phyloP scores from a whole-genome alignment of 2,888 invertebrate genomes.

The Tachystola acroxantha region DNA sequence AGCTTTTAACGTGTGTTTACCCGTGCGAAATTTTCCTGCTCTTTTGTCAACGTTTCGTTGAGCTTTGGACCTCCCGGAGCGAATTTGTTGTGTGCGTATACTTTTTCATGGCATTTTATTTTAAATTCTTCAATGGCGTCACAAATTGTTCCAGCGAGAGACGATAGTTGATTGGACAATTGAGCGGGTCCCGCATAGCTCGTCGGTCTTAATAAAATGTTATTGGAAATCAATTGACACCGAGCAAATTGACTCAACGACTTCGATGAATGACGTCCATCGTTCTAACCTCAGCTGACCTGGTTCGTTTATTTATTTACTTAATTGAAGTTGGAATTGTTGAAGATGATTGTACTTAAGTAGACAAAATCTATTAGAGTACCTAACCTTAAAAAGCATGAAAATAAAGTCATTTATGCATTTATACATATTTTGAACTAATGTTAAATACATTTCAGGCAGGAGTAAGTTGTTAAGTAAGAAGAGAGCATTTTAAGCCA shows the following conservation, averaged over 20 bases:
- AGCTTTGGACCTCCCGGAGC: conserved; percentile 37
- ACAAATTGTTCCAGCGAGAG: conserved; percentile 42
- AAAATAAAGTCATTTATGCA: no score
- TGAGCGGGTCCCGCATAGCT: conserved; percentile 64
- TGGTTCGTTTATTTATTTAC: conserved; percentile 8
- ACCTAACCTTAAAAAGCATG: no score
- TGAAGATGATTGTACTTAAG: no score
- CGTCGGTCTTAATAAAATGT: conserved; percentile 65
- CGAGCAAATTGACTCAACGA: conserved; percentile 48
- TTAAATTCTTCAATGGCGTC: conserved; percentile 42
- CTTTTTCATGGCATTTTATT: conserved; percentile 43
- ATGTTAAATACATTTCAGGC: no score
- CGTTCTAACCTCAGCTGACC: no score
- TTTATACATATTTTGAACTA: no score
- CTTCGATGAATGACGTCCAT: conserved; percentile 40
- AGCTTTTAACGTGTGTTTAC: conserved; percentile 20
- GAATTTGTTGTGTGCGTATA: conserved; percentile 9
- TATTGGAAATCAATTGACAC: conserved; percentile 74
- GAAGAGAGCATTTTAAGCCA: no score
- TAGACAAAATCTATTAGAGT: no score
- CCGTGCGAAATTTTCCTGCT: conserved; percentile 30
- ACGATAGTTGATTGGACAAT: conserved; percentile 67
- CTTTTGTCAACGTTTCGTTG: conserved; percentile 17
- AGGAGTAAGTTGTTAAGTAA: no score
- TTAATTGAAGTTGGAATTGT: no score